Percentiles rank a stretch among this genome's conserved stretches.
phyloP scores from a whole-genome alignment of 2,113 vertebrate genomes.

The Erythrolamprus reginae region DNA sequence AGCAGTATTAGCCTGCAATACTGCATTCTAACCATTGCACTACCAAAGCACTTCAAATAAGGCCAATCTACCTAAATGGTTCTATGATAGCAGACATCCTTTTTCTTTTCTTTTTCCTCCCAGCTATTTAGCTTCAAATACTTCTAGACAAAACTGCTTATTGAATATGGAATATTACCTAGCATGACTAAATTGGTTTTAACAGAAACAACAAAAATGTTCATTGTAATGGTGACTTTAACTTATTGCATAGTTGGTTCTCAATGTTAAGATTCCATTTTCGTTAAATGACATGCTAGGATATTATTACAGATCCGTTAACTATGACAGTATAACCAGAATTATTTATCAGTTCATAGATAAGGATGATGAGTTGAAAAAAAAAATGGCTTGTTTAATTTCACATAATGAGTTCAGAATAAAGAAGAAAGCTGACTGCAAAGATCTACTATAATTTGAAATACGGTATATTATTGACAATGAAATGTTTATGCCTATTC shows the following conservation, averaged over 20 bases:
- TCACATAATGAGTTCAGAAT: neutral
- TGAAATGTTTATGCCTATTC: neutral
- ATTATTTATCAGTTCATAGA: neutral
- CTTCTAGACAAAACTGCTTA: neutral
- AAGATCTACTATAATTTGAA: neutral
- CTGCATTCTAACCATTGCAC: neutral
- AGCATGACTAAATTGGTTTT: neutral
- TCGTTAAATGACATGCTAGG: neutral
- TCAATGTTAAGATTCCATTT: neutral
- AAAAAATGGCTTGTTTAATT: neutral
- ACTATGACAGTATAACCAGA: neutral
- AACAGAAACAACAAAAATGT: neutral
- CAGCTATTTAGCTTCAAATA: neutral
- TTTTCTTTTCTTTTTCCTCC: conserved; percentile 14
- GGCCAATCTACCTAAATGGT: neutral
- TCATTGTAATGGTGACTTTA: neutral
- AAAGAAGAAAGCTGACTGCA: neutral
- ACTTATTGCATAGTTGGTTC: neutral
- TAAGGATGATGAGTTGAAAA: neutral
- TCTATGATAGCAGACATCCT: conserved; percentile 20
- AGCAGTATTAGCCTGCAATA: no score
- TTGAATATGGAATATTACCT: neutral
- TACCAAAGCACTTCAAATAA: neutral
- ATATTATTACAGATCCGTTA: neutral
- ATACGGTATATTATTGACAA: neutral